Base-by-base conservation (phyloP, 2,113 vertebrate species). In the Siniperca knerii region DNA sequence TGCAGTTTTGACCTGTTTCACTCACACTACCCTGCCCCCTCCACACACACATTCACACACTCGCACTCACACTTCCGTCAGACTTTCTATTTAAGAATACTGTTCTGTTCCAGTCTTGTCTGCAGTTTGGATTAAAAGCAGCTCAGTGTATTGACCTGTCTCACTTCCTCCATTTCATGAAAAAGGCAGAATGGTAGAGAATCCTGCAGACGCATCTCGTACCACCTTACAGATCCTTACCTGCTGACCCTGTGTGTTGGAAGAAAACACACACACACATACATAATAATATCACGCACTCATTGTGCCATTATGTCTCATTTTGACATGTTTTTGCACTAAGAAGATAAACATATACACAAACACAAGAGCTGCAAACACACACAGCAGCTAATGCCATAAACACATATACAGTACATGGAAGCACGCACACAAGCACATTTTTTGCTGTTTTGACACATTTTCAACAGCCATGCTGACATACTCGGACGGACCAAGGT, bases 381-480 rank as follows among this genome's bases (percentile, higher is more conserved):
- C n/a, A 73, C 62, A 68, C 50, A 50, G 2, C 29, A 48, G 55
- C 25, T 42, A 25, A 75, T 67, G 10, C 29, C 15, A 50, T 52
- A 52, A 42, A 40, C 42, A 23, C 35, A 37, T 37, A 29, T 23
- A 73, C 44, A 61, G 40, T 25, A 23, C 29, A 40, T 13, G 29
- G 40, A 71, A 44, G 46, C 33, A 6, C 5, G 6, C 23, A 44
- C 61, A 65, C 55, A 58, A n/a, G 75, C 46, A 46, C 11, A 25
- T 58, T 77, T 68, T 85, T 57, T 85, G 66, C 61, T 23, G 33
- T n/a, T 70, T 25, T 70, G 74, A 78, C 84, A 83, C 37, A 73
- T 80, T 76, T 79, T 69, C 23, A 76, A 15, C 37, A 64, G 23
- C 37, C 21, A 66, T 1, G 10, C 44, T 54, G 76, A 62, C 69